Base-by-base conservation (phyloP, 1,140 invertebrate genomes). In the Ooceraea biroi region DNA sequence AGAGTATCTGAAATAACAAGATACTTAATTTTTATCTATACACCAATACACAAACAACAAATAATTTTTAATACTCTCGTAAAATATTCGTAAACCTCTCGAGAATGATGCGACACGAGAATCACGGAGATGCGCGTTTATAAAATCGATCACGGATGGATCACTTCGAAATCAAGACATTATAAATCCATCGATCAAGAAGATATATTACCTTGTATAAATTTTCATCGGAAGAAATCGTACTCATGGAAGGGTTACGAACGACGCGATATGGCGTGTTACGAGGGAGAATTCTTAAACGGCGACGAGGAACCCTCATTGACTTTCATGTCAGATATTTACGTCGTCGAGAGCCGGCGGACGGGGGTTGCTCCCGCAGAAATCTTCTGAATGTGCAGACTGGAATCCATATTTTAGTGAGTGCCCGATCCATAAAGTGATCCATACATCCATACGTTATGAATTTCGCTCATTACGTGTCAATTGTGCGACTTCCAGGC, bases 261-360 rank as follows among this genome's bases (percentile, higher is more conserved):
- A 82, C 14, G 77, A 71, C 66, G 7, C 36, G 36, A 7, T n/a
- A 7, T 7, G 36, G 7, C 36, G 30, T n/a, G 65, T 50, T 74
- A n/a, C 17, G 57, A 68, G 80, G 69, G 55, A 80, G 61, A 69
- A 71, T 71, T 57, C 55, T 57, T 22, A 22, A 57, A 57, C 55
- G 55, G 19, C 55, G 55, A 22, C n/a, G 85, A 66, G 36, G 83
- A 50, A 46, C n/a, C 84, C 85, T 87, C 85, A 86, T 87, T 87
- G 85, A 87, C 85, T 87, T 87, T 87, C 85, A 87, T 87, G 78
- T 72, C 50, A 86, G 85, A 86, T 87, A 80, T 87, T 80, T 82
- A 61, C 85, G 61, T 69, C 50, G 50, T 44, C 5, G 30, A 7
- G 44, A 68, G 63, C 11, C 80, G 52, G 46, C 46, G 19, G 41